Conservation (phyloP, 2,888 invertebrate species). For the Spodoptera exigua region DNA sequence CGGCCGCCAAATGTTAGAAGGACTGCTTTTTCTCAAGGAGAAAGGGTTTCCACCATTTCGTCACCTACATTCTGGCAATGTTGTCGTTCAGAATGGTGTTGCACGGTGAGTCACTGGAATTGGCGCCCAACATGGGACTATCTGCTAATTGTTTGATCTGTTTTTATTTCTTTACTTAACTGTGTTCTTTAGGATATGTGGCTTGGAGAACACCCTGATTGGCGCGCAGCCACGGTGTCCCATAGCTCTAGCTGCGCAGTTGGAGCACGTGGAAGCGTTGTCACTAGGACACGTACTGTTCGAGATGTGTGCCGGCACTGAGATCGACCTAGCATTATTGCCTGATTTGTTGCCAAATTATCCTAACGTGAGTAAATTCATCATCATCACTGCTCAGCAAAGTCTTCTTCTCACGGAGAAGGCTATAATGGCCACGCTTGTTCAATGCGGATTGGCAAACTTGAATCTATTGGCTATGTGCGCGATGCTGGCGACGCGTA, state of each 20-base stretch:
- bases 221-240: constrained; percentile 91
- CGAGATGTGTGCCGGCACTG: constrained; percentile 97
- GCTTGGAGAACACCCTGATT: constrained; percentile 95
- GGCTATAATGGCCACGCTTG: too few species aligned
- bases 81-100: constrained; percentile 97
- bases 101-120: constrained; percentile 90
- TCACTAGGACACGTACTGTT: constrained; percentile 95
- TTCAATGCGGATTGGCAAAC: too few species aligned
- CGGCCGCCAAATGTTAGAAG: constrained; percentile 96
- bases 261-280: constrained; percentile 86
- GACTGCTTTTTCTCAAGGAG: constrained; percentile 94
- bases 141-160: not conserved
- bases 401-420: too few species aligned
- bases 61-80: constrained; percentile 96
- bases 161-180: not conserved
- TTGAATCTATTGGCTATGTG: too few species aligned
- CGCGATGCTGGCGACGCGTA: not conserved
- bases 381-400: too few species aligned
- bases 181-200: constrained; percentile 91
- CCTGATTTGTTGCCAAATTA: constrained; percentile 91
- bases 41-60: constrained; percentile 96
- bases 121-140: constrained; percentile 27
- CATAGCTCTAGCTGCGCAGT: constrained; percentile 73
- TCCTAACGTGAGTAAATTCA: constrained; percentile 90
- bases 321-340: constrained; percentile 92